Base-by-base conservation (phyloP, 2,113 vertebrate species). In the Gopherus flavomarginatus region DNA sequence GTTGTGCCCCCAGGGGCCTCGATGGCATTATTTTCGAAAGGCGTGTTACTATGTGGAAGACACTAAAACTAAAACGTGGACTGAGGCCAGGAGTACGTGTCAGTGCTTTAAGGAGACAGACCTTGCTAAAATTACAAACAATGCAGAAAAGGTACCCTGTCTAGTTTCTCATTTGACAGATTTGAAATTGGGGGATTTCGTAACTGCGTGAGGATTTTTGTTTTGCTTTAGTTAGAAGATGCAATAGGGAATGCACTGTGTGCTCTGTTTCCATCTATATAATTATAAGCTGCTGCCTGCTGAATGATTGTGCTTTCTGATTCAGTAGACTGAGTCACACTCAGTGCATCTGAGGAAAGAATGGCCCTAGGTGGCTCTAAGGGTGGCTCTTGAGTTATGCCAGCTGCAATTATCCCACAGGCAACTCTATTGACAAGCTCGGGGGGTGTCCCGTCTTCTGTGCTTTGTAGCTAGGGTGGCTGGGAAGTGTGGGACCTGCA, bases 11-110 rank as follows among this genome's bases (percentile, higher is more conserved):
- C 78, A 69, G 59, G 69, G 69, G 44, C 75, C 81, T 26, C 72
- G 81, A 11, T 92, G 91, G 91, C 9, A 92, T 50, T 81, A 81
- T 88, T 92, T 69, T 88, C 84, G 27, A 62, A 92, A 49, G 44
- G 79, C 82, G 26, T 92, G 91, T 84, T 92, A 88, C 59, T 92
- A 88, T 81, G 81, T 92, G 42, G 91, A 88, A 92, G 59, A 88
- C 24, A 72, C 27, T 22, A 72, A 87, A 85, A 85, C 31, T 54
- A 82, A 69, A 26, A 92, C 75, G 8, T 92, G 91, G 91, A 22
- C 42, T 52, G 84, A 88, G 49, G 91, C 91, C 49, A 85, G 82
- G 35, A 85, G n/a, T 57, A 38, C 75, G 13, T 92, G 91, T 59
- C 86, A 85, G 77, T 75, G 50, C 12, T 92, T 50, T 92, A 92